phyloP scores from a whole-genome alignment of 2,888 invertebrate species.

The Lordiphosa andalusiaca region DNA sequence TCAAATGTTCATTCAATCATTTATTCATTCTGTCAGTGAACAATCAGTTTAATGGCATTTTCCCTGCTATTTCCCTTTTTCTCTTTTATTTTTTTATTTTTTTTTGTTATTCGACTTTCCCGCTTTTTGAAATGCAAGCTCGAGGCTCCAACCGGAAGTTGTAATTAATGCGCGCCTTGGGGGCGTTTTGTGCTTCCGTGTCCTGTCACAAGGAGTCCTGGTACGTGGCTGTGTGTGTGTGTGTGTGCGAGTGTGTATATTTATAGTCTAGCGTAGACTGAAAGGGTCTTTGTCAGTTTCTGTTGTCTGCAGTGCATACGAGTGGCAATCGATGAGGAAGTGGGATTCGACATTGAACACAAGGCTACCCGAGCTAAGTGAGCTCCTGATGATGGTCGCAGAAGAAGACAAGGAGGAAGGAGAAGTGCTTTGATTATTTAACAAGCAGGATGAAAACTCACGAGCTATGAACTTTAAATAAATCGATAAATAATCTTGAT shows the following conservation, averaged over 20 bases:
- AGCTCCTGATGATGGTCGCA: neutral
- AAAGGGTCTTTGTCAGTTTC: slow-evolving; percentile 7
- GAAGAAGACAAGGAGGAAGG: too few relatives aligned
- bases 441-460: too few relatives aligned
- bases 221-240: slow-evolving; percentile 22
- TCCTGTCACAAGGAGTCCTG: slow-evolving; percentile 38
- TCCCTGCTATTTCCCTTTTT: slow-evolving; percentile 7
- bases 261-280: slow-evolving; percentile 6
- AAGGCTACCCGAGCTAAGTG: slow-evolving; percentile 10
- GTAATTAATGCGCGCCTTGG: slow-evolving; percentile 70
- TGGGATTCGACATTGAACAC: neutral
- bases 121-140: slow-evolving; percentile 12
- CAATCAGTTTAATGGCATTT: slow-evolving; percentile 59
- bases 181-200: slow-evolving; percentile 59
- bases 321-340: slow-evolving; percentile 10
- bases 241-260: neutral
- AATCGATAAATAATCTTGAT: too few relatives aligned
- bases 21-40: slow-evolving; percentile 59
- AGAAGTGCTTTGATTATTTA: too few relatives aligned
- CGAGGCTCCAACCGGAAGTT: slow-evolving; percentile 60
- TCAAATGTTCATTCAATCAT: slow-evolving; percentile 36
- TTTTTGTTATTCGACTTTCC: slow-evolving; percentile 30
- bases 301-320: slow-evolving; percentile 1
- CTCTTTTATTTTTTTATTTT: neutral
- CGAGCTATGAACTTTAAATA: too few relatives aligned